Evolutionary conservation across 2,797 vertebrate genomes (phyloP), one percentile per base, ranked within the genome.

Genomic region (Characodon lateralis): DNA sequence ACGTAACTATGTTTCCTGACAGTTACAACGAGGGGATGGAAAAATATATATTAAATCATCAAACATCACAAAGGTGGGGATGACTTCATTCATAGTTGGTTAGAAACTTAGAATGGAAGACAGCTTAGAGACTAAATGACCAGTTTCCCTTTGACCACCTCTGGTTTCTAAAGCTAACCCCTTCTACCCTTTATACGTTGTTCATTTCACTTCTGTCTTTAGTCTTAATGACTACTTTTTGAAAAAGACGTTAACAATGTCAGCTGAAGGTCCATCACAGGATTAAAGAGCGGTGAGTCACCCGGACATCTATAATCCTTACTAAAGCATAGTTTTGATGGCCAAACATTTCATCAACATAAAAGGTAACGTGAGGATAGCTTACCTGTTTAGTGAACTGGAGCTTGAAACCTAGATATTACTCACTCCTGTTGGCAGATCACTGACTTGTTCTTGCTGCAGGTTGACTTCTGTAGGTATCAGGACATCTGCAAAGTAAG

Each of bases 401-500:
- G 78, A 80, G 83, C 83, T 89, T 83, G 77, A 89, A 88, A 75
- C 56, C 69, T 81, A 48, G 80, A 73, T 89, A 71, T 86, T 46
- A 76, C 80, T 86, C 85, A 81, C 77, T 83, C 86, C 74, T 75
- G 65, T 80, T 77, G 78, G 88, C 73, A 55, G 83, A 78, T 89
- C 73, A 85, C 74, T 76, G 78, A 74, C 72, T 85, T 85, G 76
- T 78, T 85, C 72, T 86, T 78, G 84, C 77, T 84, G 85, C 88
- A 74, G 76, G 87, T 72, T 89, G 79, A 88, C 84, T 80, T 87
- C 59, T 83, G 80, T 80, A 79, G 86, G 78, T 90, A 90, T 94
- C 88, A 91, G 88, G 90, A 94, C 83, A 90, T 93, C 95, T 96
- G 92, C 31, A 79, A 93, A 90, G 63, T 59, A 90, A 87, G 82